phyloP scores from a whole-genome alignment of 2,113 vertebrate species.

The Tonatia bakeri region DNA sequence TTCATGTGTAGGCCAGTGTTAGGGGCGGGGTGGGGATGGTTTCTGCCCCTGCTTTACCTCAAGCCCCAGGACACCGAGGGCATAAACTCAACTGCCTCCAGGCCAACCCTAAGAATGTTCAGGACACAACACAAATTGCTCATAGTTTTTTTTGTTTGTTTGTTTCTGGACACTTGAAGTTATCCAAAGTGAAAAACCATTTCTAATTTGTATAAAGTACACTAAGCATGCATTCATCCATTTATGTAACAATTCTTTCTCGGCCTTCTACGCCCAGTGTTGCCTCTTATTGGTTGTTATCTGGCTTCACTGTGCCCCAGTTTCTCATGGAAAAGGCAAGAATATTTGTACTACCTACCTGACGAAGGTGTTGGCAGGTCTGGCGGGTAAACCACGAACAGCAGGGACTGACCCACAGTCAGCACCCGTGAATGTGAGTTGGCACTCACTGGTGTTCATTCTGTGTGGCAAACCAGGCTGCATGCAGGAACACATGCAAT shows the following conservation, averaged over 20 bases:
- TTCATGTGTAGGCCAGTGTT: not conserved
- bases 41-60: not conserved
- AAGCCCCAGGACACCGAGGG: not conserved
- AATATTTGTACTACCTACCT: not conserved
- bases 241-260: not conserved
- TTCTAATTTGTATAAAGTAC: not conserved
- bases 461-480: not conserved
- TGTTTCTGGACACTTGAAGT: not conserved
- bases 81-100: not conserved
- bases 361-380: not conserved
- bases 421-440: too few species aligned
- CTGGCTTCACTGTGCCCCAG: not conserved
- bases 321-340: not conserved
- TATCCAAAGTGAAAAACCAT: not conserved
- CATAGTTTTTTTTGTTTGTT: not conserved
- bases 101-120: not conserved
- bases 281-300: not conserved
- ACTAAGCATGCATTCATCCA: not conserved
- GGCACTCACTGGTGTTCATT: not conserved
- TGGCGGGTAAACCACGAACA: not conserved
- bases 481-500: rapidly evolving
- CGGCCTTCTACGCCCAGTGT: not conserved
- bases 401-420: not conserved
- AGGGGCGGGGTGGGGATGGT: not conserved
- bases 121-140: not conserved